Evolutionary conservation across 2,888 invertebrate species (phyloP), one percentile per base, ranked within the genome.

Genomic region (Philonicus albiceps): DNA sequence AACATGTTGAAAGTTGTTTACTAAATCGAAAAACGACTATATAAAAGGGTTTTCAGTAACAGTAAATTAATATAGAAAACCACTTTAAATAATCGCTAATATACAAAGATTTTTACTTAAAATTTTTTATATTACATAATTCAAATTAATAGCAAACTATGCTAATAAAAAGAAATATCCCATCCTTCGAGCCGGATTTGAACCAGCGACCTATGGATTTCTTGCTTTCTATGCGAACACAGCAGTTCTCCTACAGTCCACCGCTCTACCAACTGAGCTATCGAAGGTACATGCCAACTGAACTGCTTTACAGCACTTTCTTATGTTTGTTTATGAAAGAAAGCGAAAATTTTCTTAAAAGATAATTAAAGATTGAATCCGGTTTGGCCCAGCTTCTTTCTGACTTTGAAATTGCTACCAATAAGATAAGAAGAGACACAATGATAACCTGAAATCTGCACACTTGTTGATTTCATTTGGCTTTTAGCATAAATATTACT

Each of bases 121-220:
- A n/a, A n/a, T n/a, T n/a, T n/a, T n/a, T n/a, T n/a, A n/a, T n/a
- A n/a, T n/a, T n/a, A n/a, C n/a, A 31, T 31, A 5, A 31, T 3
- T 37, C 8, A 37, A 37, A 6, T 37, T 37, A 37, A 37, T n/a
- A 37, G 16, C 16, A 16, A 49, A 49, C 7, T n/a, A 13, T 74
- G n/a, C 34, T 34, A 3, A 5, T 16, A 72, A 34, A 80, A 87
- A 86, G 86, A 85, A 31, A 34, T 30, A 87, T 72, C 89, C 88
- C 76, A 89, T 94, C 94, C 94, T 94, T 94, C 94, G 94, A 94
- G 94, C 94, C 94, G 94, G 94, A 94, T 94, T 94, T 94, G 94
- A 94, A 94, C 94, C 94, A 94, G 94, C 93, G 94, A 94, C 94
- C 94, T 94, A 94, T 94, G 94, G 94, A 94, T 94, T 88, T 90